Evolutionary conservation across 1,140 invertebrate species (phyloP).

Genomic region (Cyrtorhinus lividipennis): DNA sequence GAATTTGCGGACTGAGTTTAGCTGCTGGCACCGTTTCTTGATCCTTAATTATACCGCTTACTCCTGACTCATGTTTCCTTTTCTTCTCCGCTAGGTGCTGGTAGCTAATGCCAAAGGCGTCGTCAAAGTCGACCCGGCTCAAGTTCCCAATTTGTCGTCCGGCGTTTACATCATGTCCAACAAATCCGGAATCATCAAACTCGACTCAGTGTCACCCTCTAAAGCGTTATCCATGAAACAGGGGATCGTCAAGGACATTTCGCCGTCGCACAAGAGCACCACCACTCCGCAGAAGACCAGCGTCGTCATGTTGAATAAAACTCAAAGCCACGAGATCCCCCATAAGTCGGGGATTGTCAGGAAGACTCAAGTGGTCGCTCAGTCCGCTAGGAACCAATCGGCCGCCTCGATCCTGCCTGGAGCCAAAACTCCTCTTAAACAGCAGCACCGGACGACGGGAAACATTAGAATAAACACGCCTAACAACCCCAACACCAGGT

Average conservation of each 20-base stretch:
- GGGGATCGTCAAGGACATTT: constrained; percentile 12
- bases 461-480: background rate
- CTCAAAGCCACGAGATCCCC: background rate
- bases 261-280: background rate
- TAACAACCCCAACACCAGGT: constrained; percentile 17
- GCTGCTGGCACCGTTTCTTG: too few relatives aligned
- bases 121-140: constrained; percentile 54
- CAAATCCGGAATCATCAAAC: constrained; percentile 35
- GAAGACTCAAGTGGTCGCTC: background rate
- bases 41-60: too few relatives aligned
- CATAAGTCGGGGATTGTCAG: constrained; percentile 17
- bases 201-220: constrained; percentile 22
- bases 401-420: background rate
- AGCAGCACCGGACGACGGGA: background rate
- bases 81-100: constrained; percentile 31
- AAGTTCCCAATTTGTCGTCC: constrained; percentile 47
- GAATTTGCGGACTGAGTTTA: too few relatives aligned
- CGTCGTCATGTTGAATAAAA: constrained; percentile 9
- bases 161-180: constrained; percentile 46
- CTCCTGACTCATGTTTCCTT: too few relatives aligned
- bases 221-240: constrained; percentile 20
- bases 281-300: background rate
- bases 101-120: constrained; percentile 55
- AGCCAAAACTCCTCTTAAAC: background rate
- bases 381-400: background rate